Base-by-base conservation (phyloP, 2,797 vertebrate species). In the Sebastes baramenuke region DNA sequence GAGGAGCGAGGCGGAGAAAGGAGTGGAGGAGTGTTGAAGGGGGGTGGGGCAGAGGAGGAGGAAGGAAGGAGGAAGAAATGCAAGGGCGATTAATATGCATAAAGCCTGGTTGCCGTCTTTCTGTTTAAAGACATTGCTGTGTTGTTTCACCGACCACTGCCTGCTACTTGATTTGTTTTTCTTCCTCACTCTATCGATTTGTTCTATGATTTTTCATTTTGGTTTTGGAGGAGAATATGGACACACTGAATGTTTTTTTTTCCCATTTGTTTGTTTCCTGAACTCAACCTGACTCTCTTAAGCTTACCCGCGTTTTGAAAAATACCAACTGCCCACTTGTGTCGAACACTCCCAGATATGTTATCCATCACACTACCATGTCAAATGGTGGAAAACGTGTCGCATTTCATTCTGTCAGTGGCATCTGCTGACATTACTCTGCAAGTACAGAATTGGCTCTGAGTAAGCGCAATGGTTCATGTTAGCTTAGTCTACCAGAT, bases 1-100 rank as follows among this genome's bases (percentile, higher is more conserved):
- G 92, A 91, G 83, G 86, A 88, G 81, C 42, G 90, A 89, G 90
- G 88, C 60, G 84, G 85, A 74, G 87, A 85, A 67, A 85, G 75
- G 49, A 84, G 82, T 70, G 88, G 89, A 81, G 80, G 82, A 84
- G 81, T 29, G 86, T 16, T 79, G 83, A 61, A 75, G 34, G 2
- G 38, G 38, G 74, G 20, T 38, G 75, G 77, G 68, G 36, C 46
- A 72, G 83, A 77, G 59, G 71, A 71, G 82, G 81, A 60, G 72
- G 73, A 62, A 72, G 55, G 67, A 77, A 61, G 54, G 69, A 66
- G 59, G 22, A 74, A 80, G 56, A 75, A 79, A 81, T 12, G 56
- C 32, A 60, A 59, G 64, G 65, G 55, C 10, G 42, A 79, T 87
- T 68, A 84, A 75, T 55, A 69, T 12, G 69, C 56, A 88, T 73